phyloP scores from a whole-genome alignment of 2,113 vertebrate genomes.

The Ceyx cyanopectus region DNA sequence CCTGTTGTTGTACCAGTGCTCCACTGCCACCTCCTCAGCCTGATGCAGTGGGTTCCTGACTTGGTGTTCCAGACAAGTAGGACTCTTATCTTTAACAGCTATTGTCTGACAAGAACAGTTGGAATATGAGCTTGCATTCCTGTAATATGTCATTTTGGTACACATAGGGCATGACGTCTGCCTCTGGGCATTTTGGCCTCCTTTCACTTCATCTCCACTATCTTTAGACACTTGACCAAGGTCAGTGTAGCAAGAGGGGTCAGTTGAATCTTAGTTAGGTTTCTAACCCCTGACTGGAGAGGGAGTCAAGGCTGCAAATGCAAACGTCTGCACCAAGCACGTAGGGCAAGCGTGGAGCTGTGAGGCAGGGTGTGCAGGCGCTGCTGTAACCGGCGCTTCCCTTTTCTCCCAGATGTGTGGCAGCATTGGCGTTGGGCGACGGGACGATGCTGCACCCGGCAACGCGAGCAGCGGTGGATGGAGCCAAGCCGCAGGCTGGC shows the following conservation, averaged over 20 bases:
- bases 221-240: not conserved
- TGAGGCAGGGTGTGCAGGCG: not conserved
- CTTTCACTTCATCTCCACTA: constrained; percentile 23
- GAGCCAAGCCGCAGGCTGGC: constrained; percentile 82
- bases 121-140: constrained; percentile 25
- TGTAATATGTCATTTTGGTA: not conserved
- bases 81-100: not conserved
- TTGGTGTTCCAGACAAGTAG: not conserved
- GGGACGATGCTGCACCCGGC: constrained; percentile 72
- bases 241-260: not conserved
- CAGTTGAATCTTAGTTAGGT: not conserved
- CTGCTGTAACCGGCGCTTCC: not conserved
- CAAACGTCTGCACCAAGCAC: not conserved
- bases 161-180: constrained; percentile 28
- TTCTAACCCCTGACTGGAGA: not conserved
- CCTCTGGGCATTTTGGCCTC: not conserved
- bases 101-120: constrained; percentile 9
- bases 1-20: not conserved
- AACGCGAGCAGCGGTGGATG: constrained; percentile 78
- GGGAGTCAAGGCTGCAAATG: not conserved
- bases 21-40: not conserved
- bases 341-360: not conserved
- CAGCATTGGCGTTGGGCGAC: constrained; percentile 79
- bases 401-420: constrained; percentile 72
- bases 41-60: not conserved